These are phyloP conservation scores for Drosophila seclusa DNA, from an alignment of 2,888 invertebrate species.

Conservation along the genomic window DNA sequence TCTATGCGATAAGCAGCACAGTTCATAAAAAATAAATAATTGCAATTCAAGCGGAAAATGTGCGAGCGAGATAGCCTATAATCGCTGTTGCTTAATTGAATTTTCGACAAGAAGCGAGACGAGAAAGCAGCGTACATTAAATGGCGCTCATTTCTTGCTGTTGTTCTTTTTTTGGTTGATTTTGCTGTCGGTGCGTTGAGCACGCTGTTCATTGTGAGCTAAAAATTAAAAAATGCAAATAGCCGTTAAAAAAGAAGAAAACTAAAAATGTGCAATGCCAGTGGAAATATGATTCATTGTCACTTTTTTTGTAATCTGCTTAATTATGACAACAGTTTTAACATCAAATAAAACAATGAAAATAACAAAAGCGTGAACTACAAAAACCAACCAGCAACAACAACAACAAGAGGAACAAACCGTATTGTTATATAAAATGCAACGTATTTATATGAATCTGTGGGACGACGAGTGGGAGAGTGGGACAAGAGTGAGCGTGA, in stretches of 20 bases:
- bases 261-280: slow-evolving; percentile 74
- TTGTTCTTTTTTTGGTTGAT: slow-evolving; percentile 6
- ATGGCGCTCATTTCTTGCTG: slow-evolving; percentile 68
- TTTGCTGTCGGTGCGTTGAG: slow-evolving; percentile 59
- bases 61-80: slow-evolving; percentile 26
- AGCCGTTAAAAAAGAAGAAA: slow-evolving; percentile 48
- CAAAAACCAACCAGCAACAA: slow-evolving; percentile 43
- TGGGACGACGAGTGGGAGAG: not conserved
- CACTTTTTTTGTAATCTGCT: slow-evolving; percentile 38
- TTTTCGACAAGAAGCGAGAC: slow-evolving; percentile 65
- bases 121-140: slow-evolving; percentile 62
- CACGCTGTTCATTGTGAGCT: slow-evolving; percentile 58
- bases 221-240: slow-evolving; percentile 44
- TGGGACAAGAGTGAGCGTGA: slow-evolving; percentile 26
- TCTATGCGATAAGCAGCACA: slow-evolving; percentile 28
- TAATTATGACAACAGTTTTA: slow-evolving; percentile 74
- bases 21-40: slow-evolving; percentile 3
- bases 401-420: slow-evolving; percentile 17
- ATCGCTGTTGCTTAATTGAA: slow-evolving; percentile 70
- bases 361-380: slow-evolving; percentile 65
- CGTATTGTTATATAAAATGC: slow-evolving; percentile 42
- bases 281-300: slow-evolving; percentile 81
- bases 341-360: slow-evolving; percentile 72
- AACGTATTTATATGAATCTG: slow-evolving; percentile 18
- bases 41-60: slow-evolving; percentile 46